These are phyloP conservation scores for Thunnus thynnus DNA, from an alignment of 2,113 vertebrate species.

Conservation along the genomic window DNA sequence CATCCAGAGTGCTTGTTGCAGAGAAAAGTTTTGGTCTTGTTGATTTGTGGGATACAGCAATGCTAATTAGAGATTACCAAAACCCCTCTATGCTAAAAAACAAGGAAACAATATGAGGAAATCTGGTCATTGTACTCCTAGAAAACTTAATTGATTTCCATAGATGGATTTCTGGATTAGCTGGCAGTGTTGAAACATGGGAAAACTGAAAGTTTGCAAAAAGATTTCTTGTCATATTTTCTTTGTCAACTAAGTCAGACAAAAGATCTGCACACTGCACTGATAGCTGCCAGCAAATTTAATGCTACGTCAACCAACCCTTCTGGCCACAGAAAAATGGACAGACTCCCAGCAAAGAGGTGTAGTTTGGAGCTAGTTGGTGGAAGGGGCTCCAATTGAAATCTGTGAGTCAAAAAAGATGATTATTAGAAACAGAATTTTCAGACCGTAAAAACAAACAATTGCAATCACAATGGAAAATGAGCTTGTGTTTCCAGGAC, in stretches of 20 bases:
- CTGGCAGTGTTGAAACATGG: background rate
- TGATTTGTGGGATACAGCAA: no score
- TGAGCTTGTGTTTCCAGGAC: background rate
- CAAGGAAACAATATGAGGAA: background rate
- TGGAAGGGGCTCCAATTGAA: background rate
- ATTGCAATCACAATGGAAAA: background rate
- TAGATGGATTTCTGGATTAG: constrained; percentile 7
- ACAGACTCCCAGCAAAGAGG: constrained; percentile 2
- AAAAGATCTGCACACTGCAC: no score
- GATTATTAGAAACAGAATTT: background rate
- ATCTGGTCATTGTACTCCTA: background rate
- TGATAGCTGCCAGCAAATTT: no score
- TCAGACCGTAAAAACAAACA: background rate
- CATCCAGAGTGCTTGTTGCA: no score
- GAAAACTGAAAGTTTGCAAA: background rate
- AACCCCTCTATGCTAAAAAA: background rate
- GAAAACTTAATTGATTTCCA: background rate
- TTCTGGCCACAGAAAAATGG: background rate
- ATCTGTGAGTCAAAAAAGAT: background rate
- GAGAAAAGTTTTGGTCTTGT: no score
- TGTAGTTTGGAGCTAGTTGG: background rate
- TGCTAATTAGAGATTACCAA: no score
- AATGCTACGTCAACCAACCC: background rate
- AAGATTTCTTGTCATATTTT: background rate
- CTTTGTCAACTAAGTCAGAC: background rate